Evolutionary conservation across 2,113 vertebrate genomes (phyloP).

Genomic region (Peromyscus californicus): DNA sequence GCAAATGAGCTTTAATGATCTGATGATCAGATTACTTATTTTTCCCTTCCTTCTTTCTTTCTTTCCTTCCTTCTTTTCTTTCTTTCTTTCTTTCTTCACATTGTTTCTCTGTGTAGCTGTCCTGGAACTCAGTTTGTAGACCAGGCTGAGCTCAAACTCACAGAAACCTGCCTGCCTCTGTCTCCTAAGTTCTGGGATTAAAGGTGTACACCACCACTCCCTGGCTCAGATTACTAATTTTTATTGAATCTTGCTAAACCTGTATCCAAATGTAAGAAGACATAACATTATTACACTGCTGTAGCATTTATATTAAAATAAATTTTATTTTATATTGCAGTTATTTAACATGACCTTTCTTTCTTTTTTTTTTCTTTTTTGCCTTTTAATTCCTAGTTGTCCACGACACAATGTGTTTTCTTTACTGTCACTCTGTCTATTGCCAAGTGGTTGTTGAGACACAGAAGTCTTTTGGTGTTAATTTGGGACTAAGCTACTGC

Average conservation of each 20-base stretch:
- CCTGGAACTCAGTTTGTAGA: background rate
- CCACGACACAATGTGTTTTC: background rate
- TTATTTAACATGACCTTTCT: background rate
- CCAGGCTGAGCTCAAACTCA: too few species aligned
- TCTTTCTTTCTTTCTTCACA: background rate
- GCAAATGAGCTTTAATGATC: background rate
- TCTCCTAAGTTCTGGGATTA: background rate
- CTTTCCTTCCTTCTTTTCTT: too few species aligned
- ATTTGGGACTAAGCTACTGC: conserved; percentile 8
- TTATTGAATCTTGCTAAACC: background rate
- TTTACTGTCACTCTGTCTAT: background rate
- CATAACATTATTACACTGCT: background rate
- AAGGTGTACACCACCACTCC: background rate
- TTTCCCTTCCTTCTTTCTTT: background rate
- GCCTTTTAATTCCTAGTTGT: background rate
- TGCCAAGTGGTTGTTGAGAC: background rate
- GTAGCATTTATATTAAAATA: background rate
- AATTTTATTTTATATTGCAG: background rate
- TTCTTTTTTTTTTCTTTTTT: background rate
- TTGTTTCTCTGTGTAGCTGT: background rate
- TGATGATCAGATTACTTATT: background rate
- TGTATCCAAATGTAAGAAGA: background rate
- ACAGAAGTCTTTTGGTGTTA: background rate
- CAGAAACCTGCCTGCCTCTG: background rate
- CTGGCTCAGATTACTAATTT: conserved; percentile 5